Base-by-base conservation (phyloP, 2,888 invertebrate genomes). In the Phrixothrix hirtus region DNA sequence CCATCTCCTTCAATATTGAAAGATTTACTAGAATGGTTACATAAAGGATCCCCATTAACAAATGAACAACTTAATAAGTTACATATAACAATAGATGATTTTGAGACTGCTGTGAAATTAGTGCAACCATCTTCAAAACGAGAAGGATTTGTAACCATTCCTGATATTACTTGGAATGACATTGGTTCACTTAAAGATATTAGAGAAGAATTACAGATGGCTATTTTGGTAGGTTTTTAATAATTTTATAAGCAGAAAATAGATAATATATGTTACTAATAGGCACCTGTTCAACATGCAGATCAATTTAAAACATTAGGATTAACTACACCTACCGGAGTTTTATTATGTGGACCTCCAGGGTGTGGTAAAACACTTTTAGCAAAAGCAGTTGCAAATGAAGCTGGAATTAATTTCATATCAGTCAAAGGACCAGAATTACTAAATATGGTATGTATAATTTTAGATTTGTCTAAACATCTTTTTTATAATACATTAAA, bases 381-480 rank as follows among this genome's bases (percentile, higher is more conserved):
- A 41, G 99, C 98, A 1, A 99, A 99, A 80, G 99, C 98, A 15
- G 88, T 99, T 27, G 98, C 99, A 0, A 98, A 98, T 77, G 98
- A 99, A 77, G 95, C 97, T 26, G 96, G 96, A 21, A 92, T 99
- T 29, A 99, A 98, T 77, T 99, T 99, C 66, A 95, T 99, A 65
- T 95, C 96, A 4, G 96, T 99, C 1, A 99, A 98, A 78, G 99
- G 99, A 10, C 98, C 99, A 0, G 99, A 99, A 76, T 77, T 99
- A 43, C 79, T 99, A 48, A 98, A 95, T 71, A 99, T 98, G 98
- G 92, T 92, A 75, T 76, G 71, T n/a, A n/a, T n/a, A n/a, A n/a
- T n/a, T n/a, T n/a, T n/a, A n/a, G n/a, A n/a, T n/a, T n/a, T n/a
- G n/a, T n/a, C n/a, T n/a, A n/a, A n/a, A n/a, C n/a, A n/a, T n/a